Evolutionary conservation across 2,797 vertebrate species (phyloP).

Genomic region (Lophius americanus): DNA sequence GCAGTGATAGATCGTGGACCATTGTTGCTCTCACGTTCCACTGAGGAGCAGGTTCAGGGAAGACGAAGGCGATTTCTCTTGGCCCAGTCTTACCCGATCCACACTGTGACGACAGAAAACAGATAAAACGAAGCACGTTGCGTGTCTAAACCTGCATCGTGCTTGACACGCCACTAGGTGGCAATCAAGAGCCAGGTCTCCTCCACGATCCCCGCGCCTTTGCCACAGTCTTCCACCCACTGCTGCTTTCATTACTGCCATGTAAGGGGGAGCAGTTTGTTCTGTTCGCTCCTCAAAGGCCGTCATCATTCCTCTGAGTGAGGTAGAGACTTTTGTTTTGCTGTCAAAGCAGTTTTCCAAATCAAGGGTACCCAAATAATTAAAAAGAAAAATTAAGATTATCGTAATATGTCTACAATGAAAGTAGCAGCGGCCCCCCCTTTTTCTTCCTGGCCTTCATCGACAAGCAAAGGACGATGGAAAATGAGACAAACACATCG

Average conservation of each 20-base stretch:
- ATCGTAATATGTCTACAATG: conserved; percentile 39
- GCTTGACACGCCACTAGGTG: conserved; percentile 68
- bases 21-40: neutral
- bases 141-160: conserved; percentile 37
- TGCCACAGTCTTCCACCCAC: conserved; percentile 71
- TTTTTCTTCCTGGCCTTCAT: conserved; percentile 30
- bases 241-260: conserved; percentile 68
- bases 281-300: conserved; percentile 57
- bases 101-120: neutral
- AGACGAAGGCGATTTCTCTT: conserved; percentile 22
- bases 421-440: conserved; percentile 61
- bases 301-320: conserved; percentile 55
- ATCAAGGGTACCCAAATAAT: conserved; percentile 60
- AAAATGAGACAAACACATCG: conserved; percentile 12
- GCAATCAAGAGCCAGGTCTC: conserved; percentile 62
- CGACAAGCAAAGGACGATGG: conserved; percentile 34
- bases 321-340: conserved; percentile 67
- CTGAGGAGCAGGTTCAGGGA: conserved; percentile 14
- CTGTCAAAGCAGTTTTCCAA: conserved; percentile 70
- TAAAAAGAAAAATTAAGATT: conserved; percentile 32
- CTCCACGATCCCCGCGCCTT: conserved; percentile 8
- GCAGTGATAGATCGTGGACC: conserved; percentile 52
- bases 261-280: conserved; percentile 70
- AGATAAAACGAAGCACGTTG: conserved; percentile 15
- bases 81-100: neutral